Evolutionary conservation across 53 echinoderm and acorn worm species (phyloP).

Genomic region (Echinarachnius parma): DNA sequence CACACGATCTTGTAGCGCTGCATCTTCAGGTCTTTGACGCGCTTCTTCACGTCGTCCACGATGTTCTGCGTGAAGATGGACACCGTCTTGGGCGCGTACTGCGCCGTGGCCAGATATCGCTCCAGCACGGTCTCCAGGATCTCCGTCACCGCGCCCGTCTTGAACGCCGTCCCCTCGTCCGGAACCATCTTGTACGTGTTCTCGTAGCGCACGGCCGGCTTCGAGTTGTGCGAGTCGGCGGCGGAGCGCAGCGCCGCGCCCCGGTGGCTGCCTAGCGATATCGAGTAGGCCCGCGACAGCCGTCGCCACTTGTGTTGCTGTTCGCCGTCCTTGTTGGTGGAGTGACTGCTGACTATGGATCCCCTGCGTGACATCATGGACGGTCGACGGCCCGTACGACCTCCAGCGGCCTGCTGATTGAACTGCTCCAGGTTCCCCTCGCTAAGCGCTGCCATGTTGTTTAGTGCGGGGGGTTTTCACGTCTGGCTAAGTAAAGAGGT

Average conservation of each 20-base stretch:
- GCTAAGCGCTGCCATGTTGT: conserved; percentile 66
- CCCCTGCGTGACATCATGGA: conserved; percentile 73
- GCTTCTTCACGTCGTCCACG: conserved; percentile 77
- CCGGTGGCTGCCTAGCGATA: conserved; percentile 62
- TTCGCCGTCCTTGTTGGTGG: conserved; percentile 57
- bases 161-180: conserved; percentile 66
- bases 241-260: conserved; percentile 38
- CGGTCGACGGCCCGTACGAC: conserved; percentile 34
- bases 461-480: too few species aligned
- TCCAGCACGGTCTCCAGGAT: conserved; percentile 65
- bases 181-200: conserved; percentile 91
- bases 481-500: too few species aligned
- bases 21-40: conserved; percentile 84
- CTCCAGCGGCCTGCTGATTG: conserved; percentile 55
- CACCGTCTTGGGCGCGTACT: conserved; percentile 75
- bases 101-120: conserved; percentile 60
- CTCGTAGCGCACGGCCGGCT: conserved; percentile 62
- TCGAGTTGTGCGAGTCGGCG: conserved; percentile 52
- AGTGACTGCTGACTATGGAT: conserved; percentile 51
- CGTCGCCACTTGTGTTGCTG: conserved; percentile 54
- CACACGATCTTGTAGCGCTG: conserved; percentile 83
- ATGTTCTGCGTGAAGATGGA: conserved; percentile 82
- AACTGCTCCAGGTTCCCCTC: conserved; percentile 73
- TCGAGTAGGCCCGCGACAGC: conserved; percentile 66
- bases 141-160: conserved; percentile 40